phyloP scores from a whole-genome alignment of 2,888 invertebrate species.

The Aproaerema taeniolella region DNA sequence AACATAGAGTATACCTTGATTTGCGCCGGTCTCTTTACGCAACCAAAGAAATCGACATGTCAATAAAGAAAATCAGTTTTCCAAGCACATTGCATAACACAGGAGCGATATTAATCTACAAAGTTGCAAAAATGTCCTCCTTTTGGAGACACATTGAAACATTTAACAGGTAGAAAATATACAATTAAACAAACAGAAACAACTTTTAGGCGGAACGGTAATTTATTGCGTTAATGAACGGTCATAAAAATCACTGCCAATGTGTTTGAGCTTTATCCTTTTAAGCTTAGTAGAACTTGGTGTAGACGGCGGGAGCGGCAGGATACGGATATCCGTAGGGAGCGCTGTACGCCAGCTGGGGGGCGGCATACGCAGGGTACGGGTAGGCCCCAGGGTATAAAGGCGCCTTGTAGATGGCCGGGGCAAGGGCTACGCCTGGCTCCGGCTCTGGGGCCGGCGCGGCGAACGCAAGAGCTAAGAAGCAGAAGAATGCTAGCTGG shows the following conservation, averaged over 20 bases:
- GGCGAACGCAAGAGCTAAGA: slow-evolving; percentile 35
- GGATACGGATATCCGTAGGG: slow-evolving; percentile 24
- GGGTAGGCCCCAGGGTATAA: slow-evolving; percentile 10
- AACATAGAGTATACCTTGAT: too few species aligned
- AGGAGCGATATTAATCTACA: too few species aligned
- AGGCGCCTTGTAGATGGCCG: slow-evolving; percentile 26
- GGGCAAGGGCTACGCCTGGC: slow-evolving; percentile 22
- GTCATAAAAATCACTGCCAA: slow-evolving; percentile 19
- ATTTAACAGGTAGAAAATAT: too few species aligned
- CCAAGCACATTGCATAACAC: too few species aligned
- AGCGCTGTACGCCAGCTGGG: slow-evolving; percentile 22
- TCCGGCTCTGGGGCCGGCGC: slow-evolving; percentile 37
- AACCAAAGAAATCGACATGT: too few species aligned
- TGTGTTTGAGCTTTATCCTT: slow-evolving; percentile 4
- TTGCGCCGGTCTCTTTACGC: too few species aligned
- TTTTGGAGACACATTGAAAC: too few species aligned
- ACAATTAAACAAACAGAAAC: slow-evolving; percentile 3
- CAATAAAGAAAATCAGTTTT: too few species aligned
- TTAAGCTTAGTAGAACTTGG: slow-evolving; percentile 24
- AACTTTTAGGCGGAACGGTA: slow-evolving; percentile 31
- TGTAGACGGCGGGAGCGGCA: slow-evolving; percentile 16
- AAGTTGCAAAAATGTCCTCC: too few species aligned
- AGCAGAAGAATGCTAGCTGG: slow-evolving; percentile 34
- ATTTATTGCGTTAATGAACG: slow-evolving; percentile 28
- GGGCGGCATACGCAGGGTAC: slow-evolving; percentile 24